phyloP scores from a whole-genome alignment of 2,888 invertebrate species.

The Lasioglossum calceatum region DNA sequence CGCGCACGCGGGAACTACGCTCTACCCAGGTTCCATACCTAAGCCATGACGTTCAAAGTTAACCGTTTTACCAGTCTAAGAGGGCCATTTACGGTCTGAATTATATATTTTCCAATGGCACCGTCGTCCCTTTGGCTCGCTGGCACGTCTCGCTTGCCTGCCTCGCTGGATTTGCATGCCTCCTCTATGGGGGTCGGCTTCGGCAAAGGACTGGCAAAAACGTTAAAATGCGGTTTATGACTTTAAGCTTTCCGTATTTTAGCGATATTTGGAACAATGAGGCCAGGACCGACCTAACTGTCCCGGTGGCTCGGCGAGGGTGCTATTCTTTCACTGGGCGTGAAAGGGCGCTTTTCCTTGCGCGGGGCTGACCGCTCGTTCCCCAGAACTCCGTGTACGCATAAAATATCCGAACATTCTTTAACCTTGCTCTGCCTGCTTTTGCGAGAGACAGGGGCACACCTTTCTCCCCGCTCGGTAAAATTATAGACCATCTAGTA shows the following conservation, averaged over 20 bases:
- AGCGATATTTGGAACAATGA: conserved; percentile 79
- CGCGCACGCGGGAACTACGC: conserved; percentile 38
- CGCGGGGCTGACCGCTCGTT: not conserved
- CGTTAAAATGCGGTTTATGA: conserved; percentile 79
- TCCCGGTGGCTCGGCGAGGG: conserved; percentile 20
- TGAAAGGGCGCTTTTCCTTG: conserved; percentile 27
- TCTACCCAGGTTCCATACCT: conserved; percentile 45
- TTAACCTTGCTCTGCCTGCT: not conserved
- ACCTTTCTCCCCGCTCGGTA: not conserved
- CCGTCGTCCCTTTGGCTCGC: conserved; percentile 36
- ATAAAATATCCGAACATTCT: conserved; percentile 26
- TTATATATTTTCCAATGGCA: conserved; percentile 70
- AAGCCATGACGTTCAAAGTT: conserved; percentile 68
- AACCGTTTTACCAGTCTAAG: conserved; percentile 71
- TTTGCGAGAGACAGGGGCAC: not conserved
- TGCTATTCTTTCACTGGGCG: conserved; percentile 20
- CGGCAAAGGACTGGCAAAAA: conserved; percentile 65
- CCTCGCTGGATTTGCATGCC: conserved; percentile 73
- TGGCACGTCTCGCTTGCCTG: not conserved
- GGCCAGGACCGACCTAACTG: conserved; percentile 72
- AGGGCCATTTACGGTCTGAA: conserved; percentile 69
- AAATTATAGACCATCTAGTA: not conserved
- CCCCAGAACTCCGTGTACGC: conserved; percentile 14
- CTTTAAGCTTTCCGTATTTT: conserved; percentile 77
- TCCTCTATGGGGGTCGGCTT: conserved; percentile 23